Evolutionary conservation across 2,113 vertebrate species (phyloP).

Genomic region (Desmodus rotundus): DNA sequence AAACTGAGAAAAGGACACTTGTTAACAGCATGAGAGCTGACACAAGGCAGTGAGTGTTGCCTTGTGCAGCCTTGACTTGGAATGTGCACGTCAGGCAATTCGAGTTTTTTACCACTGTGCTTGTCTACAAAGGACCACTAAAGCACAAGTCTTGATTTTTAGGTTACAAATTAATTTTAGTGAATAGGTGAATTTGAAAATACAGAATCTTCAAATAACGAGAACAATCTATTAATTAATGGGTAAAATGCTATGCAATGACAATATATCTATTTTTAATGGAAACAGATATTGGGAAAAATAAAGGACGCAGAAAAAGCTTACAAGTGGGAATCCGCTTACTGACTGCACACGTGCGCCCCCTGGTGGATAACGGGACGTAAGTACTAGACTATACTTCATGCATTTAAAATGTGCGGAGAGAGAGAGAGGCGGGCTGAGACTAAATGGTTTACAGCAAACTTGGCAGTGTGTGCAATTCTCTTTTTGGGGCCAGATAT

Average conservation of each 20-base stretch:
- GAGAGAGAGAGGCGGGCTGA: too few species aligned
- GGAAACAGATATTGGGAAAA: neutral
- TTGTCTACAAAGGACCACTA: neutral
- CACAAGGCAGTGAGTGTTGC: neutral
- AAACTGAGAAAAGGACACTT: neutral
- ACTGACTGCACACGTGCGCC: neutral
- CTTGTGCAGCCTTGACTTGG: neutral
- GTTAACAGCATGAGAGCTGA: neutral
- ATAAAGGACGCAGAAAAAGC: neutral
- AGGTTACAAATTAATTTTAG: neutral
- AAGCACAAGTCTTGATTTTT: neutral
- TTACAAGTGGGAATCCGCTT: neutral
- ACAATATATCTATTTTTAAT: neutral
- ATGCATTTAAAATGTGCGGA: neutral
- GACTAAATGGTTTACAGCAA: slow-evolving; percentile 51
- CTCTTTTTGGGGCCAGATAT: slow-evolving; percentile 77
- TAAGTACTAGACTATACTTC: neutral
- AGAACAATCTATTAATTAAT: neutral
- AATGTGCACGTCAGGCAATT: neutral
- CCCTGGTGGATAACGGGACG: neutral
- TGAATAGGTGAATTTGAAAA: neutral
- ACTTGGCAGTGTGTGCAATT: slow-evolving; percentile 78
- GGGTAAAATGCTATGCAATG: neutral
- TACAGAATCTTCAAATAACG: neutral
- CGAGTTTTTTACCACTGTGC: neutral